Base-by-base conservation (phyloP, 2,113 vertebrate species). In the Noctilio leporinus region DNA sequence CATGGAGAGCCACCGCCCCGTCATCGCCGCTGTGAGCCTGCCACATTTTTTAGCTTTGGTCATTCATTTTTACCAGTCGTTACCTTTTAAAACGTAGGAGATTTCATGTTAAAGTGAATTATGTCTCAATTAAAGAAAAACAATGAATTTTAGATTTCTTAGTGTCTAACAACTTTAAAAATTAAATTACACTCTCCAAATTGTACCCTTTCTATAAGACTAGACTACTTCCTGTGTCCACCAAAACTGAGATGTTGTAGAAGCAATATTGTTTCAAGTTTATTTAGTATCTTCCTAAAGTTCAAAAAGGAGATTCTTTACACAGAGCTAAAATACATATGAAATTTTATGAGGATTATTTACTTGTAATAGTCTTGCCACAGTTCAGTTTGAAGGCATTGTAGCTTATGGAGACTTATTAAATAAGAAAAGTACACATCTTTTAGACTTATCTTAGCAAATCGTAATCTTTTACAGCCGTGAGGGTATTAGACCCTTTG, bases 1-100 rank as follows among this genome's bases (percentile, higher is more conserved):
- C 57, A 99, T 99, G 99, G 99, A 99, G 98, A 99, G 99, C 95
- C 99, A 99, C 92, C 99, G 98, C 80, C 99, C 99, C 28, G 89
- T 98, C 67, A 98, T 97, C 77, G 96, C 98, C 89, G 97, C 99
- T 97, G 99, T 99, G 96, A 98, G 98, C 89, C 30, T 59, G 12
- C 33, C 10, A 4, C 51, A 47, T 0, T 2, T 67, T 73, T 81
- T 55, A 19, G 14, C 62, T 3, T 73, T 78, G 12, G 24, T 87
- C 43, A 72, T 81, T 89, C 10, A 26, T 47, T 94, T 64, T 77
- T 86, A 4, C 47, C 72, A n/a, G 2, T 59, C 67, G 59, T 10
- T 73, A 1, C 16, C 26, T 73, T 85, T 89, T 30, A 7, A 75
- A 81, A 75, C 20, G 49, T 67, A 7, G 51, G 65, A 92, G 22